phyloP scores from a whole-genome alignment of 2,113 vertebrate genomes.

The Mormyrus iriodes region DNA sequence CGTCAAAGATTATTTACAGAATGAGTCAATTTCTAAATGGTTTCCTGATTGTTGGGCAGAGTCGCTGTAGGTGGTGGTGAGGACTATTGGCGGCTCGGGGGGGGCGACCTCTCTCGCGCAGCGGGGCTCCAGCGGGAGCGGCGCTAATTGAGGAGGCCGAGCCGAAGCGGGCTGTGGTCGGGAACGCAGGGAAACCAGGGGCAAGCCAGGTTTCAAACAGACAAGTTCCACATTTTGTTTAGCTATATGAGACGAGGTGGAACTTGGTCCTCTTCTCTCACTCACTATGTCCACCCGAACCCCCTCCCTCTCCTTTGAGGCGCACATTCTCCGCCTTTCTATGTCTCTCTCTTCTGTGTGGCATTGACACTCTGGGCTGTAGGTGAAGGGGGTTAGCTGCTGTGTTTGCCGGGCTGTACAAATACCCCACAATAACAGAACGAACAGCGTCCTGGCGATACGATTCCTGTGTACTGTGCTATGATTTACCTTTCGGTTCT shows the following conservation, averaged over 20 bases:
- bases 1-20: constrained; percentile 66
- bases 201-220: constrained; percentile 29
- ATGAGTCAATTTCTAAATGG: constrained; percentile 53
- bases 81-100: constrained; percentile 39
- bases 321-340: constrained; percentile 12
- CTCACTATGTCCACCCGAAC: not conserved
- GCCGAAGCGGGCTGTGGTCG: constrained; percentile 31
- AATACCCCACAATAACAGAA: not conserved
- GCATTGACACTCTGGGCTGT: constrained; percentile 7
- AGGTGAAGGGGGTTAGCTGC: constrained; percentile 7
- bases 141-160: constrained; percentile 48
- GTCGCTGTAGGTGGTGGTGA: constrained; percentile 54
- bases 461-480: not conserved
- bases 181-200: constrained; percentile 29
- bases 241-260: constrained; percentile 30
- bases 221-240: constrained; percentile 28
- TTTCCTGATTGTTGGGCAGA: constrained; percentile 47
- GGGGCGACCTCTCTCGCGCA: constrained; percentile 42
- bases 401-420: constrained; percentile 10
- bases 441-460: not conserved
- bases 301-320: constrained; percentile 8
- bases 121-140: constrained; percentile 42
- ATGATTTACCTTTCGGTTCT: not conserved
- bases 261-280: constrained; percentile 26
- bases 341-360: not conserved